Evolutionary conservation across 2,113 vertebrate genomes (phyloP).

Genomic region (Malurus alboscapulatus): DNA sequence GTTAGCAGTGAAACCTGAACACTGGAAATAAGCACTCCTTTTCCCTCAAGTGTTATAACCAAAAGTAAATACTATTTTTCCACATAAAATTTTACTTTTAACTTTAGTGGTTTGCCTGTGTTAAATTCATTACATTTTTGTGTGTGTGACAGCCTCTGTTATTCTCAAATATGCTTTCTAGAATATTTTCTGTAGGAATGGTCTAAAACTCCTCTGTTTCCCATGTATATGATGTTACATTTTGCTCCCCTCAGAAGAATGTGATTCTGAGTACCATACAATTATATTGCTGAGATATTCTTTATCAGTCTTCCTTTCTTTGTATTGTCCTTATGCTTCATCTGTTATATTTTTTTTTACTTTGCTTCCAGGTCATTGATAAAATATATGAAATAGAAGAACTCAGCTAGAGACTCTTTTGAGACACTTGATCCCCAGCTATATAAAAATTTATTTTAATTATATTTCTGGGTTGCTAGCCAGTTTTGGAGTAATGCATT

Average conservation of each 20-base stretch:
- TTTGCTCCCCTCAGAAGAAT: not conserved
- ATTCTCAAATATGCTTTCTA: not conserved
- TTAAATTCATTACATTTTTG: not conserved
- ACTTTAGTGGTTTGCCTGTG: not conserved
- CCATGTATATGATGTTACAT: not conserved
- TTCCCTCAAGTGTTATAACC: not conserved
- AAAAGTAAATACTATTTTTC: not conserved
- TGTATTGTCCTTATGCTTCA: not conserved
- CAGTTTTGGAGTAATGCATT: not conserved
- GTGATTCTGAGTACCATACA: not conserved
- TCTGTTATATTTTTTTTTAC: not conserved
- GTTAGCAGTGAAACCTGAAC: not conserved
- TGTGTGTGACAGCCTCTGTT: not conserved
- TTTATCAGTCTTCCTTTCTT: not conserved
- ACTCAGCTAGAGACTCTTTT: not conserved
- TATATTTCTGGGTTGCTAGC: not conserved
- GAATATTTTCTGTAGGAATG: not conserved
- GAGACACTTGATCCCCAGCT: not conserved
- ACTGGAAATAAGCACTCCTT: not conserved
- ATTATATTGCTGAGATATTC: not conserved
- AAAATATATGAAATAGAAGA: not conserved
- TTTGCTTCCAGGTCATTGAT: not conserved
- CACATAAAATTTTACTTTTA: not conserved
- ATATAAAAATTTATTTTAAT: not conserved
- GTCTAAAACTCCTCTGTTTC: not conserved